Base-by-base conservation (phyloP, 2,797 vertebrate genomes). In the Nothura maculosa region DNA sequence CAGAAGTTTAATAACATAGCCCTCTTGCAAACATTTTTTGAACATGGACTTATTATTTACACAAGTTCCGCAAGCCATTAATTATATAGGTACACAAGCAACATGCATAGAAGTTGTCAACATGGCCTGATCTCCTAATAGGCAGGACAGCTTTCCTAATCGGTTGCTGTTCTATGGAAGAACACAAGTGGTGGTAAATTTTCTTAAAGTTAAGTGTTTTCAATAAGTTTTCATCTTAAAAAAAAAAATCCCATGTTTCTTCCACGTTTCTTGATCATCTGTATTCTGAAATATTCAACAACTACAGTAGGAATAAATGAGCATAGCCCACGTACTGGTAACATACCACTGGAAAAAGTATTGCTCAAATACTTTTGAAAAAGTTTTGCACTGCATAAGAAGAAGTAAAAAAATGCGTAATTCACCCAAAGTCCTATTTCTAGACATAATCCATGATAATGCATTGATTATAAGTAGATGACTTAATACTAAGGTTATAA, bases 281-380 rank as follows among this genome's bases (percentile, higher is more conserved):
- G 19, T 34, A 21, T 50, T 68, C 47, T 68, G 47, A 50, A 15
- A 68, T 14, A 50, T 14, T 68, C 18, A 68, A 8, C 17, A 24
- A 48, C 47, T 48, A 48, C 22, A 19, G 45, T 12, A 27, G 32
- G 25, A 68, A 50, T 34, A 36, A 69, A 28, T 28, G 9, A 55
- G 9, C 34, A 38, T 21, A 54, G 7, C 6, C 15, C 1, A 0
- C 11, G 24, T 55, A 17, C 6, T 60, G 10, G 6, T 45, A 17
- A 9, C 45, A 17, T 32, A 25, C 34, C 17, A 47, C 9, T 67
- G 64, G 43, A 67, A 45, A 27, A 28, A 27, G 36, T 21, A 5
- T 30, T 54, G 27, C 14, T 67, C 14, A 52, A 12, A 38, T 38
- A 10, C 28, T 16, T 30, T 27, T 17, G 48, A 54, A 52, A 22